Percentiles rank a stretch among this genome's conserved stretches.
Conservation (phyloP, 30 jellyfish, hydroid and myxozoan species). For the Rhopilema esculentum region DNA sequence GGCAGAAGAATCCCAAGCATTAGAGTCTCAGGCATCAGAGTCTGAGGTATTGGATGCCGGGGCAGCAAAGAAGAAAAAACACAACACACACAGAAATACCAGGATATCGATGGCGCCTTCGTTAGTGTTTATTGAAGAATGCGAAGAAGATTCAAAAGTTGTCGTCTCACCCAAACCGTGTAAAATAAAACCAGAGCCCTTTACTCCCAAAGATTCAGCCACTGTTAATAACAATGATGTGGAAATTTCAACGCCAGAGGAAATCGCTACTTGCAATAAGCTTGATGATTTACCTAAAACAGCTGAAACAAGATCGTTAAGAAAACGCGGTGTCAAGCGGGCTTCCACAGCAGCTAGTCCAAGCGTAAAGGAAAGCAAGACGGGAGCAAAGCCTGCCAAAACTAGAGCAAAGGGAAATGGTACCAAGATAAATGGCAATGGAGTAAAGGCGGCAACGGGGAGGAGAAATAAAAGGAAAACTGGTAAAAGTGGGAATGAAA, state of each 20-base stretch:
- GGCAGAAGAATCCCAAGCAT: too few relatives aligned
- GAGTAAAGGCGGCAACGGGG: not conserved
- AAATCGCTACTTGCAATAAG: not conserved
- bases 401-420: not conserved
- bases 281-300: not conserved
- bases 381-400: not conserved
- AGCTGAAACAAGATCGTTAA: not conserved
- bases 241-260: not conserved
- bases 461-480: not conserved
- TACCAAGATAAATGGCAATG: not conserved
- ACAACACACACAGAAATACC: not conserved
- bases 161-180: not conserved
- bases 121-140: not conserved
- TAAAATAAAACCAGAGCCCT: not conserved
- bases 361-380: not conserved
- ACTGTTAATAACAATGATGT: not conserved
- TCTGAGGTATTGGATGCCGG: not conserved
- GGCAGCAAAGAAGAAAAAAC: not conserved
- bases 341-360: not conserved
- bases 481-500: not conserved
- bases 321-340: not conserved
- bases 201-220: not conserved
- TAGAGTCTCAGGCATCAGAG: too few relatives aligned
- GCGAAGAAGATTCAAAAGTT: not conserved
- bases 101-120: constrained; percentile 20